Evolutionary conservation across 2,797 vertebrate genomes (phyloP).

Genomic region (Potorous gilbertii): DNA sequence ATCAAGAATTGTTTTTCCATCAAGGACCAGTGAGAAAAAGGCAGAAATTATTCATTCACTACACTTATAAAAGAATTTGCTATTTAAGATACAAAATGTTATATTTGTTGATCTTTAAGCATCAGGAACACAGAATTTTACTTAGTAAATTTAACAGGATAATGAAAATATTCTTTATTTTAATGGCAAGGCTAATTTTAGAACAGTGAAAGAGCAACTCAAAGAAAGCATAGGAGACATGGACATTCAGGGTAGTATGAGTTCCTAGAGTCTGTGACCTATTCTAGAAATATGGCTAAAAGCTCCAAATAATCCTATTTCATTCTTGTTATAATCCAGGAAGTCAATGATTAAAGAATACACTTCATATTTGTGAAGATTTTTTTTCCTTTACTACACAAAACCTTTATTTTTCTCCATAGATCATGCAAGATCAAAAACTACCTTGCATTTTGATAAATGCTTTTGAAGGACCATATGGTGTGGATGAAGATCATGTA

Average conservation of each 20-base stretch:
- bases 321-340: neutral
- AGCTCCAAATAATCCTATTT: neutral
- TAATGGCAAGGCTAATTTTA: neutral
- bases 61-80: neutral
- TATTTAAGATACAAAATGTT: constrained; percentile 11
- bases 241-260: neutral
- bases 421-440: constrained; percentile 85
- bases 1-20: neutral
- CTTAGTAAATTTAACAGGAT: constrained; percentile 8
- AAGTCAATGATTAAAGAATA: neutral
- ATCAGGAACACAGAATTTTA: constrained; percentile 6
- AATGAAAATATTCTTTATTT: constrained; percentile 8
- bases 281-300: neutral
- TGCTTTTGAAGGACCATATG: constrained; percentile 67
- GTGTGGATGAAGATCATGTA: constrained; percentile 74
- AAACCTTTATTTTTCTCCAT: neutral
- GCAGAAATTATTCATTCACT: neutral
- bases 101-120: neutral
- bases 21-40: neutral
- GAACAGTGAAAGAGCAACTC: neutral
- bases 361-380: constrained; percentile 10
- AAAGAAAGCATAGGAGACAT: neutral
- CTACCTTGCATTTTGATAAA: constrained; percentile 84
- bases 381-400: constrained; percentile 7
- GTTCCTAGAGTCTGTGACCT: neutral